Conservation (phyloP, 1,140 invertebrate genomes). For the Dysdera silvatica region DNA sequence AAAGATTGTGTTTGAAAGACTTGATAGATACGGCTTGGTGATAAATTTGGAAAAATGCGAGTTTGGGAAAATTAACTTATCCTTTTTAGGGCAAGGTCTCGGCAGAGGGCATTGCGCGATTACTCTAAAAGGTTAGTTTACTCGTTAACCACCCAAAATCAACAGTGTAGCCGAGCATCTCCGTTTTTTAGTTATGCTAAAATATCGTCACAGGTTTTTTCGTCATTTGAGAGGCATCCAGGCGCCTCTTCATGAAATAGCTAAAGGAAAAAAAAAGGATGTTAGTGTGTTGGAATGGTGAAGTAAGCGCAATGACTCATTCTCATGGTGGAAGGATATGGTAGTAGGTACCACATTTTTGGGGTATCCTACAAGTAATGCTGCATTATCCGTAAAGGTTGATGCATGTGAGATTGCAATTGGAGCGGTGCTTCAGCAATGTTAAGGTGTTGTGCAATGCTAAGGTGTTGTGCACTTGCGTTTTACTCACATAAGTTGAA, state of each 20-base stretch:
- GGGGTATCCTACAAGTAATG: slow-evolving; percentile 33
- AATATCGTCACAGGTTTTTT: slow-evolving; percentile 43
- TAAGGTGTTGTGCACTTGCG: too few relatives aligned
- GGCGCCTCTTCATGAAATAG: slow-evolving; percentile 11
- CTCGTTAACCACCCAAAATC: slow-evolving; percentile 39
- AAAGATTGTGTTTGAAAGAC: slow-evolving; percentile 38
- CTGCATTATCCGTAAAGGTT: neutral
- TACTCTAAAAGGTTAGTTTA: slow-evolving; percentile 37
- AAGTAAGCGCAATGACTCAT: neutral
- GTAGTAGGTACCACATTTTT: neutral
- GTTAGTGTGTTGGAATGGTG: neutral
- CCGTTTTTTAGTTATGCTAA: slow-evolving; percentile 40
- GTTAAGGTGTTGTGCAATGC: neutral
- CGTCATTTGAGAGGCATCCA: slow-evolving; percentile 30
- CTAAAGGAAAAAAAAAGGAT: neutral
- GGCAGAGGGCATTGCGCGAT: slow-evolving; percentile 9
- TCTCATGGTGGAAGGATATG: neutral
- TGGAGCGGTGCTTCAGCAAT: slow-evolving; percentile 25
- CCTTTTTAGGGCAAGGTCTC: slow-evolving; percentile 12
- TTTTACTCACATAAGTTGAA: slow-evolving; percentile 30
- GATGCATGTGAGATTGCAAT: slow-evolving; percentile 26
- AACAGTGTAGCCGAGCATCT: slow-evolving; percentile 36
- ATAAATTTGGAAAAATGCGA: slow-evolving; percentile 34
- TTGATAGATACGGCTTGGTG: slow-evolving; percentile 37
- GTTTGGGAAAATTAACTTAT: neutral